Evolutionary conservation across 2,113 vertebrate genomes (phyloP).

Genomic region (Alethe castanea): DNA sequence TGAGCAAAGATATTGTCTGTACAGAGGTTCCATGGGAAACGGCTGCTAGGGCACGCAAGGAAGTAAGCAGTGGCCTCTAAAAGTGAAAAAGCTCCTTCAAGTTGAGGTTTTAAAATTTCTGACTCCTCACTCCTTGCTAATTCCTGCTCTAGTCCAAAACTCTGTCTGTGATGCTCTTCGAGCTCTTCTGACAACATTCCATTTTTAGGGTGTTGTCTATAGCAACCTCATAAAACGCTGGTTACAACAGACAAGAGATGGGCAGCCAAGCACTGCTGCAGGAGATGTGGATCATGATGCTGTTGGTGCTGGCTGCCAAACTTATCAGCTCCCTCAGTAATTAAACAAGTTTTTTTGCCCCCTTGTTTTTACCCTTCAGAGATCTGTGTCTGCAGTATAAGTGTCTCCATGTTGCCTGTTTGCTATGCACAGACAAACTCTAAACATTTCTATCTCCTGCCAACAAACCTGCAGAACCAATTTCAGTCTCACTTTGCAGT

Average conservation of each 20-base stretch:
- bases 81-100: neutral
- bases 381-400: constrained; percentile 5
- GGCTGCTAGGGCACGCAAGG: neutral
- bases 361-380: constrained; percentile 24
- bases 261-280: neutral
- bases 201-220: neutral
- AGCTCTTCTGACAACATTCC: neutral
- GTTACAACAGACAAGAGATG: neutral
- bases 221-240: neutral
- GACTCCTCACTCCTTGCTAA: neutral
- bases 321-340: constrained; percentile 11
- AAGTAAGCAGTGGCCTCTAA: neutral
- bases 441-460: neutral
- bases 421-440: constrained; percentile 16
- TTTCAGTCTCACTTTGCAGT: constrained; percentile 21
- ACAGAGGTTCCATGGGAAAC: neutral
- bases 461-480: neutral
- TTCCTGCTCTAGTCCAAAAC: neutral
- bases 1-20: neutral
- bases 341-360: constrained; percentile 25
- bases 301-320: neutral
- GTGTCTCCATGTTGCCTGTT: neutral
- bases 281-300: neutral
- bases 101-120: neutral
- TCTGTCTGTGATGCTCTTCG: neutral